phyloP scores from a whole-genome alignment of 2,797 vertebrate species.

The Karalla daura region DNA sequence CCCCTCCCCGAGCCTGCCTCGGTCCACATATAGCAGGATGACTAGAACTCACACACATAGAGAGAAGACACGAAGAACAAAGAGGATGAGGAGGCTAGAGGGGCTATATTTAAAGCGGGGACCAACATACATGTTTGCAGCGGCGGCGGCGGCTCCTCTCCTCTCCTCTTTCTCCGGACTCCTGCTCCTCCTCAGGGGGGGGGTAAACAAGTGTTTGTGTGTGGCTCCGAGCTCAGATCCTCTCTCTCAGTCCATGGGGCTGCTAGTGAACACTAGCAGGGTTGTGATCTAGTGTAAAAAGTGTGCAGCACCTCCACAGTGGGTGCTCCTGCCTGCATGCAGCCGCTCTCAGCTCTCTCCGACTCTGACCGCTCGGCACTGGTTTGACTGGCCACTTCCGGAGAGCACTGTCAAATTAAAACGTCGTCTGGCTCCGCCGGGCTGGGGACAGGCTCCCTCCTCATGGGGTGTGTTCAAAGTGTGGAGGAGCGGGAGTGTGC shows the following conservation, averaged over 20 bases:
- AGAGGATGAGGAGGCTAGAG: not conserved
- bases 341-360: no score
- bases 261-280: accelerated
- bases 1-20: no score
- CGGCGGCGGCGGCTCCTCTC: constrained; percentile 26
- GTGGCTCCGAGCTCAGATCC: not conserved
- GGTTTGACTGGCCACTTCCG: not conserved
- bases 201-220: not conserved
- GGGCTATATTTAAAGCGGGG: not conserved
- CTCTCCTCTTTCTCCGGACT: not conserved
- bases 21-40: not conserved
- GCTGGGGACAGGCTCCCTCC: no score
- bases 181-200: not conserved
- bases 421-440: no score
- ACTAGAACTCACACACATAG: not conserved
- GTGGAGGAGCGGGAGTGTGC: no score
- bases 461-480: no score
- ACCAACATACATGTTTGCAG: constrained; percentile 45
- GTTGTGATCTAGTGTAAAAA: not conserved
- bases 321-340: not conserved
- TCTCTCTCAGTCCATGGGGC: constrained; percentile 5
- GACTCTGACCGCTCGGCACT: no score
- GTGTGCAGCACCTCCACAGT: not conserved
- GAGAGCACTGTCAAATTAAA: constrained; percentile 18
- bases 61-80: not conserved